Conservation (phyloP, 2,888 invertebrate genomes). For the Omphaloscelis lunosa region DNA sequence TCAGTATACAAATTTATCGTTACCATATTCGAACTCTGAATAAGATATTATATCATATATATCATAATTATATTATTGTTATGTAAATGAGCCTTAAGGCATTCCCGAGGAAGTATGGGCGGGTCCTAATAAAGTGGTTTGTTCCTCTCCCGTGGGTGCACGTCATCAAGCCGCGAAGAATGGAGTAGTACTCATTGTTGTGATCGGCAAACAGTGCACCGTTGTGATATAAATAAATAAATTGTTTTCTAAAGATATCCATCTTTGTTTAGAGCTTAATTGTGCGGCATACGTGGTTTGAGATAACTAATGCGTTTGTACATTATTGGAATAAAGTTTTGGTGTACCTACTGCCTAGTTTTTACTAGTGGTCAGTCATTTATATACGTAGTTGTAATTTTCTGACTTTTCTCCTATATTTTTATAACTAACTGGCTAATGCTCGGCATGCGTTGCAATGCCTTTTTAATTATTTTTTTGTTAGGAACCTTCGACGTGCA, state of each 20-base stretch:
- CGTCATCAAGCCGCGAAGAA: conserved; percentile 74
- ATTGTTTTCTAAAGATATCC: conserved; percentile 71
- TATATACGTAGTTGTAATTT: not conserved
- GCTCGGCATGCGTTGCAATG: too few relatives aligned
- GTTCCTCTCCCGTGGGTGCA: conserved; percentile 75
- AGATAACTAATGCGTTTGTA: not conserved
- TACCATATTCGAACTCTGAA: conserved; percentile 3
- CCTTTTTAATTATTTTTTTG: too few relatives aligned
- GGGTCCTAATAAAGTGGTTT: conserved; percentile 68
- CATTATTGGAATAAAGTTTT: not conserved
- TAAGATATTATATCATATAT: not conserved
- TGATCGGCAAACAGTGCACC: conserved; percentile 76
- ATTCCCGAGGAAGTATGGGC: conserved; percentile 20
- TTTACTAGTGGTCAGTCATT: not conserved
- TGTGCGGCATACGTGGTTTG: conserved; percentile 43
- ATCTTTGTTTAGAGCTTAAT: conserved; percentile 64
- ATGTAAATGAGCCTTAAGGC: conserved; percentile 16
- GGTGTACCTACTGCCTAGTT: not conserved
- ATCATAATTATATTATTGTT: not conserved
- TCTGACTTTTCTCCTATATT: not conserved
- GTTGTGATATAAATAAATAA: conserved; percentile 69
- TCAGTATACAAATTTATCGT: not conserved
- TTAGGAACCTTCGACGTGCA: too few relatives aligned
- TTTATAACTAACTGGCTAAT: not conserved
- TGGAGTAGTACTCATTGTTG: conserved; percentile 66